These are phyloP conservation scores for Albula goreensis DNA, from an alignment of 2,113 vertebrate species.

Conservation along the genomic window DNA sequence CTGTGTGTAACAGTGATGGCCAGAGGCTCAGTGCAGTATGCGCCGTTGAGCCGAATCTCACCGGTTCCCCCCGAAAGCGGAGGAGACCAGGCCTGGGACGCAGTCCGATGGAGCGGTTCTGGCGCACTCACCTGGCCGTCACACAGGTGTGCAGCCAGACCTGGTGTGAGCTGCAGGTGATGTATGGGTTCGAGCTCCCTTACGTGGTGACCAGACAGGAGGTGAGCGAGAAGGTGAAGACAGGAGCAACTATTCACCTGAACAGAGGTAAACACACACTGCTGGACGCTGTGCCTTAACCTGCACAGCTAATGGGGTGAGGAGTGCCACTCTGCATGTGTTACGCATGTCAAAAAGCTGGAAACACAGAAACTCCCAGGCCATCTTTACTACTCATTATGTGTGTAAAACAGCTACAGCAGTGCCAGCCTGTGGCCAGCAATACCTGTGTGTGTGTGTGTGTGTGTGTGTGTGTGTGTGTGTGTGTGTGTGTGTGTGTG, in stretches of 20 bases:
- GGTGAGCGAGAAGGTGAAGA: slow-evolving; percentile 50
- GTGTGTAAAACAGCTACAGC: no score
- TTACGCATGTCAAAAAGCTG: no score
- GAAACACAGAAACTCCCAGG: no score
- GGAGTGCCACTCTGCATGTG: no score
- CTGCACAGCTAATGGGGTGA: no score
- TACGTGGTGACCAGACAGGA: slow-evolving; percentile 37
- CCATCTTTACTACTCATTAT: no score
- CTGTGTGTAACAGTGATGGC: neutral
- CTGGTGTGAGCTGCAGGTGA: slow-evolving; percentile 74
- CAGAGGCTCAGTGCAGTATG: neutral
- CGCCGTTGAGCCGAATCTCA: neutral
- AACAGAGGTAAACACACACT: slow-evolving; percentile 56
- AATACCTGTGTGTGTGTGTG: no score
- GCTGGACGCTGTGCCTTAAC: neutral
- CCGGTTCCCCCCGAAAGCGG: slow-evolving; percentile 20
- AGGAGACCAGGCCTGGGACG: slow-evolving; percentile 7
- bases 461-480: no score
- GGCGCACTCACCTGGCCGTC: slow-evolving; percentile 61
- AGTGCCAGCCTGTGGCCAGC: no score
- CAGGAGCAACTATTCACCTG: slow-evolving; percentile 67
- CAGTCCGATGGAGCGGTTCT: slow-evolving; percentile 61
- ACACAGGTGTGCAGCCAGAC: slow-evolving; percentile 66
- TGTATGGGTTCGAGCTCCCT: slow-evolving; percentile 59
- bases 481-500: no score